Evolutionary conservation across 2,113 vertebrate species (phyloP), one percentile per base, ranked within the genome.

Genomic region (Apodemus sylvaticus): DNA sequence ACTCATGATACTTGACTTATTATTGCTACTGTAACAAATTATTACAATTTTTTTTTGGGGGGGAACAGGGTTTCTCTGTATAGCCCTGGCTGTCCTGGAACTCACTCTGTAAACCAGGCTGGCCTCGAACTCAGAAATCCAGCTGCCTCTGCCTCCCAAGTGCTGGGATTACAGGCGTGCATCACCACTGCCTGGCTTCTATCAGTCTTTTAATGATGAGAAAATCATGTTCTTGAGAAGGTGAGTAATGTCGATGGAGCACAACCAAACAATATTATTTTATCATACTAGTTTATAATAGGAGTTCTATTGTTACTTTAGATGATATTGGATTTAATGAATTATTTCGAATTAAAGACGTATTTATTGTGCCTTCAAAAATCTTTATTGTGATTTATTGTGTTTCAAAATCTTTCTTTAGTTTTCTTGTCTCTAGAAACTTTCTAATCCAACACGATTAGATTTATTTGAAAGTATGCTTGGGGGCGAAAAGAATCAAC

Each of bases 201-300:
- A n/a, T n/a, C n/a, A n/a, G 26, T 22, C 34, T 81, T 68, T 85
- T 73, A 95, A 5, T 89, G 89, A 95, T 74, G 77, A 95, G 42
- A 22, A 93, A 68, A 74, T 5, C 31, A 89, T 74, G 90, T 95
- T 78, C 16, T 83, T 12, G 51, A 94, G 82, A 86, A 90, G 62
- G 11, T 68, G 94, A 81, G 3, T 86, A 39, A 68, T 22, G 55
- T 39, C 13, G 3, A 45, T 6, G 7, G 6, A 81, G 45, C 16
- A 96, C 17, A 64, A 94, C 20, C 82, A 88, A 14, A 17, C 1
- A 36, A 9, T 76, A 26, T 36, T 45, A 79, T 58, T 71, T 81
- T 51, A 62, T 87, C 9, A 55, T 95, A 20, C 20, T 81, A 79
- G 16, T 89, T 91, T 78, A 94, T 91, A 19, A 9, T 20, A 19